Conservation (phyloP, 2,113 vertebrate species). For the Myotis lucifugus region DNA sequence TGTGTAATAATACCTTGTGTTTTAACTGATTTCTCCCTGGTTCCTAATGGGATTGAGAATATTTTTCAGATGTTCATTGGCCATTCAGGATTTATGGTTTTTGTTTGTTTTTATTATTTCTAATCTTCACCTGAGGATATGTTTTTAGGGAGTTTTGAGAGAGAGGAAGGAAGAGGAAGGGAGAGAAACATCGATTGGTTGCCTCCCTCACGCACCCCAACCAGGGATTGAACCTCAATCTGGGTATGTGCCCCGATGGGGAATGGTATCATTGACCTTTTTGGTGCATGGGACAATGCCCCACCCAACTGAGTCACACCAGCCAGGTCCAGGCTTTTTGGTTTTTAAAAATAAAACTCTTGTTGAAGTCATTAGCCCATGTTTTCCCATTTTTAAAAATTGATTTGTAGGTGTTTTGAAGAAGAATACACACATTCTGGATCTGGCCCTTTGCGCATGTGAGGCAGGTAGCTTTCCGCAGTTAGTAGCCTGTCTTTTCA, state of each 20-base stretch:
- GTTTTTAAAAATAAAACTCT: background rate
- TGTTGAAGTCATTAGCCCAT: background rate
- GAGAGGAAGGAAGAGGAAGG: background rate
- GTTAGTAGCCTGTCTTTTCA: background rate
- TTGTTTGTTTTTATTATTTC: background rate
- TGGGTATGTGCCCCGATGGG: background rate
- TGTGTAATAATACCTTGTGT: background rate
- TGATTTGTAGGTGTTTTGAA: background rate
- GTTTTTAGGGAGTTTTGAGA: background rate
- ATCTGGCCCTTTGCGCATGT: background rate
- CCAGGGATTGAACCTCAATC: background rate
- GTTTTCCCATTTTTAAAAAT: background rate
- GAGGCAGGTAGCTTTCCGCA: background rate
- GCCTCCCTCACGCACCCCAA: background rate
- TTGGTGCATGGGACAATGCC: background rate
- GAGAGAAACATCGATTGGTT: background rate
- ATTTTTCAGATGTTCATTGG: background rate
- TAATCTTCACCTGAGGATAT: background rate
- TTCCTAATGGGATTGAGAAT: background rate
- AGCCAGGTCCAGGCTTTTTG: background rate
- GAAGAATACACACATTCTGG: background rate
- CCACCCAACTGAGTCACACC: background rate
- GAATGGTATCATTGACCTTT: background rate
- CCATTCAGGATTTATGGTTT: background rate
- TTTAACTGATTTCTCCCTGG: background rate